phyloP scores from a whole-genome alignment of 1,140 invertebrate genomes.

The Hyles euphorbiae region DNA sequence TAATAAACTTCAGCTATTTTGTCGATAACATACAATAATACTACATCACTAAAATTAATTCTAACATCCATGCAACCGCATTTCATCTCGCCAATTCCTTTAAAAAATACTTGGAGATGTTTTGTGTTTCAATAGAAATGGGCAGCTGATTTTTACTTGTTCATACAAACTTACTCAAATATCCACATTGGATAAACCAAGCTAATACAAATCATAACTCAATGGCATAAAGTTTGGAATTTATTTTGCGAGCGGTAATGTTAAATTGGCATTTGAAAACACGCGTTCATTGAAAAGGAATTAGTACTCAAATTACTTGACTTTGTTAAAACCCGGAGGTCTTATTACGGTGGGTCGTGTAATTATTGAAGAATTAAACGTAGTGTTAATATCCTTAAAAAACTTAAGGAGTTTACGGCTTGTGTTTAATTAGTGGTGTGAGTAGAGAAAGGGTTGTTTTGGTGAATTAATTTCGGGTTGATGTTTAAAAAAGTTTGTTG shows the following conservation, averaged over 20 bases:
- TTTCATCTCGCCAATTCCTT: constrained; percentile 50
- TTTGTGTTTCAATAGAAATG: constrained; percentile 50
- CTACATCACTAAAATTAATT: constrained; percentile 28
- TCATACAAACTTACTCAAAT: not conserved
- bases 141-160: constrained; percentile 52
- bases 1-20: not conserved
- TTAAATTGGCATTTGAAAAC: constrained; percentile 13
- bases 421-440: constrained; percentile 15
- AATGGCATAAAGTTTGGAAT: too few relatives aligned
- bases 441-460: constrained; percentile 4
- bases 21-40: constrained; percentile 19
- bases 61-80: constrained; percentile 53
- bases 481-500: too few relatives aligned
- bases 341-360: constrained; percentile 46
- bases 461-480: too few relatives aligned
- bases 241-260: not conserved
- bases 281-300: constrained; percentile 31
- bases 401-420: constrained; percentile 15
- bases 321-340: constrained; percentile 42
- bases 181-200: too few relatives aligned
- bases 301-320: constrained; percentile 71
- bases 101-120: constrained; percentile 49
- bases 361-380: constrained; percentile 54
- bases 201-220: too few relatives aligned
- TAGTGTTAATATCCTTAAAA: constrained; percentile 39